Evolutionary conservation across 1,140 invertebrate genomes (phyloP).

Genomic region (Heliconius melpomene): DNA sequence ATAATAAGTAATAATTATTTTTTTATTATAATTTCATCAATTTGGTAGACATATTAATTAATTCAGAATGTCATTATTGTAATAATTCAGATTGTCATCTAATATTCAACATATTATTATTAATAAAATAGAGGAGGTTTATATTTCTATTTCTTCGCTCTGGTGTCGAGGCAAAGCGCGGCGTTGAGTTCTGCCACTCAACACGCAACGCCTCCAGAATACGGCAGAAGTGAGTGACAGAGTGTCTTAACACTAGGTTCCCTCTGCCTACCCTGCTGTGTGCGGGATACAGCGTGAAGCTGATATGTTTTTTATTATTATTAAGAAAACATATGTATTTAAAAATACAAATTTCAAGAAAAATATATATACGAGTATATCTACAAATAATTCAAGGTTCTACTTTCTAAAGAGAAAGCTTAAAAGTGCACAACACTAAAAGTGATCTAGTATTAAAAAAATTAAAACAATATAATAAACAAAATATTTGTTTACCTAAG

Average conservation of each 20-base stretch:
- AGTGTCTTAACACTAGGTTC: too few species aligned
- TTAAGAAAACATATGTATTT: background rate
- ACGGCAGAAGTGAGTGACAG: too few species aligned
- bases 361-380: background rate
- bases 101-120: too few species aligned
- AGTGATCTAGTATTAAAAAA: background rate
- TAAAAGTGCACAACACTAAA: slow-evolving; percentile 6
- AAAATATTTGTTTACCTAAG: slow-evolving; percentile 3
- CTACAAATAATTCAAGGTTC: background rate
- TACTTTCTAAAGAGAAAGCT: background rate
- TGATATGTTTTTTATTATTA: too few species aligned
- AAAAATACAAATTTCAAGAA: background rate
- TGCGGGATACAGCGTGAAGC: too few species aligned
- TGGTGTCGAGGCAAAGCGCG: too few species aligned
- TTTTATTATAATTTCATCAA: background rate
- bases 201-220: too few species aligned
- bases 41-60: background rate
- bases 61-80: too few species aligned
- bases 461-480: background rate
- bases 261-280: too few species aligned
- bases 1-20: background rate
- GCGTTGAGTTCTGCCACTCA: too few species aligned
- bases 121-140: too few species aligned
- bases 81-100: background rate
- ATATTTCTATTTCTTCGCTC: too few species aligned